Base-by-base conservation (phyloP, 2,888 invertebrate genomes). In the Ectemnius continuus region DNA sequence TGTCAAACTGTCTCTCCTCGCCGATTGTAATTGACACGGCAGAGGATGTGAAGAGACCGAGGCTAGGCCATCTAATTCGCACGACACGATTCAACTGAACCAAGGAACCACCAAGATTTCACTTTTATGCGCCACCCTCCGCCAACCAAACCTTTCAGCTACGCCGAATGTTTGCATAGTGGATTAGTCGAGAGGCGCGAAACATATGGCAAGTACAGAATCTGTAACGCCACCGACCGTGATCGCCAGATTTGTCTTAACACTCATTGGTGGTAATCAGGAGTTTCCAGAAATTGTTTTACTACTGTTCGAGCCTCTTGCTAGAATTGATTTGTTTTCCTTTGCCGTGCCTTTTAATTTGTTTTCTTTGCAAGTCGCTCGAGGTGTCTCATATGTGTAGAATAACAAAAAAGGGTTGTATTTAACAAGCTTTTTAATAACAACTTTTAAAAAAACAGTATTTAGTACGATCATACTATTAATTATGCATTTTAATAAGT, bases 131-230 rank as follows among this genome's bases (percentile, higher is more conserved):
- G 45, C 20, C 16, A 26, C 11, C 20, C 20, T 1, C 18, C 6
- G 14, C 14, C 13, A 46, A 28, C 8, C 8, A 59, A 65, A 13
- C 18, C 23, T 48, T 71, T 58, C 48, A 16, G 58, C 47, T n/a
- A 62, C 57, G 59, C 23, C n/a, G 2, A 48, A 36, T 62, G 61
- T 82, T 81, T 81, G 52, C 16, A 8, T 52, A 16, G 13, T 52
- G 20, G 26, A 61, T 81, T 81, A 82, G 63, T 18, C n/a, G 5
- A 3, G 13, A 47, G 23, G 56, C 11, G 82, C 20, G 67, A 74
- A 76, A 52, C 69, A 62, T 72, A n/a, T 67, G 73, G 63, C 56
- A 36, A 58, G 36, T 14, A 18, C 14, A 46, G 36, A 26, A 58
- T 46, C 36, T 57, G 47, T 20, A 13, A 2, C 60, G 67, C 63